Base-by-base conservation (phyloP, 2,888 invertebrate species). In the Teleiodes luculella region DNA sequence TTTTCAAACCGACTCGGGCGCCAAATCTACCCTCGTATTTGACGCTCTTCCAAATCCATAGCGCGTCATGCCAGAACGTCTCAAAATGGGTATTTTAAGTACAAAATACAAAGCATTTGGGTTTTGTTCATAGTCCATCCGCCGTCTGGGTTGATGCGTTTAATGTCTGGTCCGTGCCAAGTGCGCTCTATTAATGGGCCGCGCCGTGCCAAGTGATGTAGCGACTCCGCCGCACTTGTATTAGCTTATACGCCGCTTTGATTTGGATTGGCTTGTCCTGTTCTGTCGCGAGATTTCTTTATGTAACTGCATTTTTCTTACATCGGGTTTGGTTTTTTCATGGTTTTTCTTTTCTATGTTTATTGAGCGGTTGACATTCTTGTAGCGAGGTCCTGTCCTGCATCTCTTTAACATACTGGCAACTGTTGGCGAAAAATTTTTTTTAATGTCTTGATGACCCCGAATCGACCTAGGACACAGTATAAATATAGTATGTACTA, bases 121-220 rank as follows among this genome's bases (percentile, higher is more conserved):
- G 74, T 78, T 86, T 84, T 84, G 77, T 84, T 84, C 82, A 82
- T 86, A 85, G 84, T 78, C 78, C 77, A 74, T 72, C 74, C 76
- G 83, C 84, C 86, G 81, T 86, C 86, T 83, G 86, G 78, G 83
- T 78, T 77, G 83, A 83, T 80, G 84, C 78, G 78, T 83, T 82
- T 84, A 85, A 84, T 83, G 85, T 79, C 11, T 28, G 11, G 11
- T 6, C 13, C 6, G 20, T 47, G 55, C 55, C 49, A 54, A 50
- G 36, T 39, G 36, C 48, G 31, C 16, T 14, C 24, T 31, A 39
- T 51, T 51, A 51, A 51, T 51, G 51, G 51, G 8, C 67, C 57
- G 59, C 60, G 62, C 65, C 67, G 80, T 88, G 87, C 87, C 87
- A 87, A 87, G 76, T 83, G 74, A 74, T 74, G 70, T 74, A 68